Evolutionary conservation across 2,888 invertebrate genomes (phyloP).

Genomic region (Scaptomyza caliginosa): DNA sequence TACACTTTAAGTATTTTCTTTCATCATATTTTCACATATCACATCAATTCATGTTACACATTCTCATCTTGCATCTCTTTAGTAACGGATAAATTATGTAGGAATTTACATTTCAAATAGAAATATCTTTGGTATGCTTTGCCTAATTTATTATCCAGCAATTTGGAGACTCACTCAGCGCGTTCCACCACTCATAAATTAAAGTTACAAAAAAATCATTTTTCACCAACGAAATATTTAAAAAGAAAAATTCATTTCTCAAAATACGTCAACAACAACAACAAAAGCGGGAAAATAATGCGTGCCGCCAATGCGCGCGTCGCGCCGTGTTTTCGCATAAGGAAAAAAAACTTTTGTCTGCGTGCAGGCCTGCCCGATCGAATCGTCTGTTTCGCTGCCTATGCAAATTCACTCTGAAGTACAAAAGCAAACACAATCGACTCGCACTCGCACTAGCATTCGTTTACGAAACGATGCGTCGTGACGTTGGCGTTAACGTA

Average conservation of each 20-base stretch:
- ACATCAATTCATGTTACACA: conserved; percentile 40
- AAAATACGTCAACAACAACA: conserved; percentile 9
- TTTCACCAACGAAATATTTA: conserved; percentile 26
- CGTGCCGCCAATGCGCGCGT: conserved; percentile 11
- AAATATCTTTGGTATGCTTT: conserved; percentile 62
- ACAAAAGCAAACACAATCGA: conserved; percentile 11
- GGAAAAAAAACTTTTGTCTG: conserved; percentile 7
- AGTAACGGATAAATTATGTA: conserved; percentile 57
- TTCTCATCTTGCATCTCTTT: conserved; percentile 50
- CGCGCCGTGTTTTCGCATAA: conserved; percentile 48
- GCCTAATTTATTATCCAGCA: conserved; percentile 63
- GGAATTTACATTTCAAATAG: conserved; percentile 48
- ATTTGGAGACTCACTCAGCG: conserved; percentile 48
- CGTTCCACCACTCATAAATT: conserved; percentile 65
- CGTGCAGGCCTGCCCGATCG: conserved; percentile 7
- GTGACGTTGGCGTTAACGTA: neutral
- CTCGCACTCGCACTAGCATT: conserved; percentile 2
- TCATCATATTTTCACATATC: conserved; percentile 43
- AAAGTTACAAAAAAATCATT: conserved; percentile 51
- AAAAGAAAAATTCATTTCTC: conserved; percentile 26
- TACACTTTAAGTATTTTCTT: neutral
- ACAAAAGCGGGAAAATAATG: conserved; percentile 1
- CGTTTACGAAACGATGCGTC: neutral
- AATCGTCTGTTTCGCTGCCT: conserved; percentile 59
- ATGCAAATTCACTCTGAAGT: conserved; percentile 75